Evolutionary conservation across 2,888 invertebrate genomes (phyloP), one percentile per base, ranked within the genome.

Genomic region (Steinernema carpocapsae): DNA sequence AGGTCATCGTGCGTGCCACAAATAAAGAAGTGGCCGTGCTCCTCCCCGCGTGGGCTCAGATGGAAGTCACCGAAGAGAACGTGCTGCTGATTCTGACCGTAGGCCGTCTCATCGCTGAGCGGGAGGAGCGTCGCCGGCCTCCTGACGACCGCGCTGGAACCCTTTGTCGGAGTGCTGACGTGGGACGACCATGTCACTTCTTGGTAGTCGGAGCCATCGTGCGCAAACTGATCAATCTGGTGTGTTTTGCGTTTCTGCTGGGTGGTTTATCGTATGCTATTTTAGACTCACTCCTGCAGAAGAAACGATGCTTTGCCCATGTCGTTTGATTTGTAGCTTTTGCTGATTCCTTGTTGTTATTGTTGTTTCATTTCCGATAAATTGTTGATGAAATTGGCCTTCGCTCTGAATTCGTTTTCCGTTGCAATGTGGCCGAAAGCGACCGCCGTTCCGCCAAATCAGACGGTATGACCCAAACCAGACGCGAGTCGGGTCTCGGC

Each of bases 261-360:
- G 37, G 10, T 37, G 37, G n/a, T n/a, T n/a, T n/a, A n/a, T n/a
- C 6, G 12, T 19, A 51, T 51, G n/a, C 19, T 19, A 6, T n/a
- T 56, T 56, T 56, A 56, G 56, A 56, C 56, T 7, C 56, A 56
- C 56, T 56, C 56, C 6, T 22, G 22, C 42, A 46, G n/a, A 75
- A 77, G 70, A 77, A 75, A 29, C 70, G 71, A 29, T 78, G 70
- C 32, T 78, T 77, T 24, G 74, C 77, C 37, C 43, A 42, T 22
- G 76, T 77, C 46, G 76, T 56, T 24, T 56, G n/a, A n/a, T n/a
- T 17, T n/a, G n/a, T 48, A n/a, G 14, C 48, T 14, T 14, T 48
- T 17, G 17, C 14, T 48, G 48, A n/a, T 48, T 17, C 48, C 14
- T 19, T 22, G 52, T 52, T 24, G 52, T 52, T 24, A 24, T 52